Evolutionary conservation across 1,140 invertebrate genomes (phyloP).

Genomic region (Papilio helenus): DNA sequence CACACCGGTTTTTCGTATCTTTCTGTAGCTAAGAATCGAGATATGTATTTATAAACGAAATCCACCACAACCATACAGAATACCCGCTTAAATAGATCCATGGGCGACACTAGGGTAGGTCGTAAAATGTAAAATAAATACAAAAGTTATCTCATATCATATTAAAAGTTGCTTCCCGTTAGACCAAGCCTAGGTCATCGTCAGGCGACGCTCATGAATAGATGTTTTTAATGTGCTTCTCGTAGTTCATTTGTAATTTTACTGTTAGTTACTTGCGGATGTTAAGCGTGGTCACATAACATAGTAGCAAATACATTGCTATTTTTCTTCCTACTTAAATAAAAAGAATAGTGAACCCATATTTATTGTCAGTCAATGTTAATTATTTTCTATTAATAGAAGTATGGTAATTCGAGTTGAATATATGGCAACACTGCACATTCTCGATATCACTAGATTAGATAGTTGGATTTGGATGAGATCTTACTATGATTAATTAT

Average conservation of each 20-base stretch:
- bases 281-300: not conserved
- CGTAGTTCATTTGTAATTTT: not conserved
- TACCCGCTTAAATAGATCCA: not conserved
- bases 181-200: no score
- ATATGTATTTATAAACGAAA: not conserved
- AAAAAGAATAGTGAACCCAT: not conserved
- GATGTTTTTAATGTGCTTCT: not conserved
- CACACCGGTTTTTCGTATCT: not conserved
- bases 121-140: no score
- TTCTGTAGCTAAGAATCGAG: not conserved
- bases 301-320: not conserved
- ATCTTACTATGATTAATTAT: conserved; percentile 53
- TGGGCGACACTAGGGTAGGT: no score
- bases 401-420: not conserved
- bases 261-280: not conserved
- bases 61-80: not conserved
- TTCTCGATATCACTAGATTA: conserved; percentile 43
- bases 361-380: not conserved
- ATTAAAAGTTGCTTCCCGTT: no score
- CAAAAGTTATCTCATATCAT: no score
- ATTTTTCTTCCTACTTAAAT: not conserved
- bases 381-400: not conserved
- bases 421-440: conserved; percentile 24
- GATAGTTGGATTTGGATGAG: conserved; percentile 51
- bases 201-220: not conserved